Percentiles rank a stretch among this genome's conserved stretches.
These are phyloP conservation scores for Oxyruncus cristatus DNA, from an alignment of 2,113 vertebrate genomes.

Conservation along the genomic window DNA sequence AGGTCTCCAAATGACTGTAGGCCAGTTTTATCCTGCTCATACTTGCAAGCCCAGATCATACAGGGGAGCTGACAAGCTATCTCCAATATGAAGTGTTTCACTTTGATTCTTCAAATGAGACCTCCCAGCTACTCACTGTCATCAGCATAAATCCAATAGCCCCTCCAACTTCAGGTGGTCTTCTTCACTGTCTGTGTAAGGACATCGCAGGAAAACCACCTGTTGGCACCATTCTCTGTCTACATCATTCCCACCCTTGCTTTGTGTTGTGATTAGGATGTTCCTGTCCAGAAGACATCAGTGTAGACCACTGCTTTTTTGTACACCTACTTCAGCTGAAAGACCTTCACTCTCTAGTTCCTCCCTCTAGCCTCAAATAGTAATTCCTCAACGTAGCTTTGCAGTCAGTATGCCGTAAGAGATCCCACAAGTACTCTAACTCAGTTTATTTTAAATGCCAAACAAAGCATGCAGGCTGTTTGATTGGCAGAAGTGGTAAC, in stretches of 20 bases:
- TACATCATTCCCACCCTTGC: background rate
- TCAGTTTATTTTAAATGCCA: background rate
- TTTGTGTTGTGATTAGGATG: background rate
- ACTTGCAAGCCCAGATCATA: background rate
- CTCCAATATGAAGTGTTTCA: background rate
- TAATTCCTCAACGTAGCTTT: background rate
- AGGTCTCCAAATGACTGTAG: background rate
- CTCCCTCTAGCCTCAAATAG: background rate
- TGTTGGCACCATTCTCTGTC: fast-evolving
- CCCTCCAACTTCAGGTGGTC: background rate
- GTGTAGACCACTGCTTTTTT: background rate
- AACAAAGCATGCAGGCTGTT: background rate
- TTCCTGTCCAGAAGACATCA: background rate
- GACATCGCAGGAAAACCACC: background rate
- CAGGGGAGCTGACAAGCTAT: background rate
- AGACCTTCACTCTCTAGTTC: background rate
- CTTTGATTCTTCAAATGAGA: background rate
- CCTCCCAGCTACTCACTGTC: background rate
- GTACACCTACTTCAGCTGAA: background rate
- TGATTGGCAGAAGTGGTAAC: background rate
- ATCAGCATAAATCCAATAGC: background rate
- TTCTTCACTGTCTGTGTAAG: background rate
- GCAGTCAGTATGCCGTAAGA: background rate
- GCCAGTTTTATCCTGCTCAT: background rate
- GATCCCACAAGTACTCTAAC: background rate